These are phyloP conservation scores for Anableps anableps DNA, from an alignment of 2,797 vertebrate genomes.

Conservation along the genomic window DNA sequence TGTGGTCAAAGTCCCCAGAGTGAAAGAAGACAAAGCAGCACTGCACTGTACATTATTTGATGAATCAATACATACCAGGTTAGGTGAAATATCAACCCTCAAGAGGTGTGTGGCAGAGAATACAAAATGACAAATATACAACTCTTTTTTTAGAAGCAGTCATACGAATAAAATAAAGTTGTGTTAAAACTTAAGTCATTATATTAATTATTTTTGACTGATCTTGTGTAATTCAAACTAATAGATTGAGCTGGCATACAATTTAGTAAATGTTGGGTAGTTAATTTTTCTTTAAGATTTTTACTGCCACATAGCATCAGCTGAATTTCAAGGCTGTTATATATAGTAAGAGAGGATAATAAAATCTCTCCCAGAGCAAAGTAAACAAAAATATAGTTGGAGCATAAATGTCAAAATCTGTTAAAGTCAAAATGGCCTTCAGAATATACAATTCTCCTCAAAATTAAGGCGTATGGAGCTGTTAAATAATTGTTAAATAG, in stretches of 20 bases:
- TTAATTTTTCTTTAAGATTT: constrained; percentile 37
- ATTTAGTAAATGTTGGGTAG: constrained; percentile 25
- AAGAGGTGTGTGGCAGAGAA: constrained; percentile 38
- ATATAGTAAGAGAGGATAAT: constrained; percentile 11
- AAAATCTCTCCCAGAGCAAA: constrained; percentile 19
- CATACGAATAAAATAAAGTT: constrained; percentile 1
- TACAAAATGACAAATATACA: constrained; percentile 23
- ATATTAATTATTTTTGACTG: constrained; percentile 7
- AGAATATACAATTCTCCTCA: constrained; percentile 14
- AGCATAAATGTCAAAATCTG: constrained; percentile 39
- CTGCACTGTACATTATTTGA: constrained; percentile 47
- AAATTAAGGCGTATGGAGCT: constrained; percentile 37
- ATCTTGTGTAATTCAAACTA: constrained; percentile 2
- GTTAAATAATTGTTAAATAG: constrained; percentile 27
- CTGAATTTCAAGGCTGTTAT: constrained; percentile 46
- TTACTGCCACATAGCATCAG: constrained; percentile 43
- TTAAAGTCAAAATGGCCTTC: constrained; percentile 36
- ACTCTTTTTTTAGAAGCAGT: neutral
- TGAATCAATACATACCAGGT: constrained; percentile 67
- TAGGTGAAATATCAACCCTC: constrained; percentile 58
- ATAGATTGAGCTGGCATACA: constrained; percentile 25
- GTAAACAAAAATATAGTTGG: constrained; percentile 13
- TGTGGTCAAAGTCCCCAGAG: constrained; percentile 46
- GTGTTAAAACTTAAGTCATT: neutral
- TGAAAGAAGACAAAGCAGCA: constrained; percentile 26